phyloP scores from a whole-genome alignment of 1,140 invertebrate species.

The Drosophila teissieri region DNA sequence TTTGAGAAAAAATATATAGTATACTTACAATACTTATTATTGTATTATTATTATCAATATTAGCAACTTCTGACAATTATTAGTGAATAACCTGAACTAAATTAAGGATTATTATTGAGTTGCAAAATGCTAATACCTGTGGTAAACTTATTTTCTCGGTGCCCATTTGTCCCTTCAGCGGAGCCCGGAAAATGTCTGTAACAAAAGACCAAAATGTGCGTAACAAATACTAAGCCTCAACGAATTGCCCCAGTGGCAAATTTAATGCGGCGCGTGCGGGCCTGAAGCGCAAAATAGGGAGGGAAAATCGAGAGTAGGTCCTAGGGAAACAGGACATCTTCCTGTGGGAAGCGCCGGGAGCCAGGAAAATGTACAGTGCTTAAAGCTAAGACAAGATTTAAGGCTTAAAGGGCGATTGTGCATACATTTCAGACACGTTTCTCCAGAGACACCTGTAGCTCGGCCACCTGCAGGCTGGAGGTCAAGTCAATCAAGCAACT shows the following conservation, averaged over 20 bases:
- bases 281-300: conserved; percentile 14
- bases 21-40: no score
- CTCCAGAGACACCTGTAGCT: conserved; percentile 52
- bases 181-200: conserved; percentile 35
- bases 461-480: conserved; percentile 27
- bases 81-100: neutral
- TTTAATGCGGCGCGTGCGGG: conserved; percentile 67
- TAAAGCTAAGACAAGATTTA: conserved; percentile 15
- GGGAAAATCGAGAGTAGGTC: neutral
- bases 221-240: conserved; percentile 63
- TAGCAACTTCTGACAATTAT: no score
- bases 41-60: no score
- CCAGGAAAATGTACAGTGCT: conserved; percentile 18
- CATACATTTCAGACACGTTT: conserved; percentile 40
- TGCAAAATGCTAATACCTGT: no score
- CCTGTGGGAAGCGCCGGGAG: conserved; percentile 2
- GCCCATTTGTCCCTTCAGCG: conserved; percentile 22
- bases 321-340: conserved; percentile 1
- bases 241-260: conserved; percentile 65
- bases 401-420: conserved; percentile 10
- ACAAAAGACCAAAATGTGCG: conserved; percentile 75
- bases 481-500: conserved; percentile 72
- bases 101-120: no score
- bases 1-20: neutral
- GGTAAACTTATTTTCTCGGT: neutral